phyloP scores from a whole-genome alignment of 2,888 invertebrate species.

The Netelia virgata region DNA sequence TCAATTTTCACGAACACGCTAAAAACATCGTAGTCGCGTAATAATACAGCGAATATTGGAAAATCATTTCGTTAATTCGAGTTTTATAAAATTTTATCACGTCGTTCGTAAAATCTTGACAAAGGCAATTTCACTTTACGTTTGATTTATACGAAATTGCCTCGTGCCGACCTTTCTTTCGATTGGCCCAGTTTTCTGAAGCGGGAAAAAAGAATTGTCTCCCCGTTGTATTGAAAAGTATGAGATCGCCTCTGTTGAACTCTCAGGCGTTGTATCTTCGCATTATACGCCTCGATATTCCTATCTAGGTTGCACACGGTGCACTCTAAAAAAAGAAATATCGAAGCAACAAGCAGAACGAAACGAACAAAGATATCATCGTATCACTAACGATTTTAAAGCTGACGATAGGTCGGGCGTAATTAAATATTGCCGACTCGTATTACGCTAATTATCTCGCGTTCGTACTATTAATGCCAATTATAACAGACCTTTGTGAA shows the following conservation, averaged over 20 bases:
- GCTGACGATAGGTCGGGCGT: background rate
- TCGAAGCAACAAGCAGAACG: background rate
- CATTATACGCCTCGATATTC: background rate
- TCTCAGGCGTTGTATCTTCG: background rate
- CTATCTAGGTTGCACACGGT: background rate
- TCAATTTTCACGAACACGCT: background rate
- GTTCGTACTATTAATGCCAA: background rate
- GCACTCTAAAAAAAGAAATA: background rate
- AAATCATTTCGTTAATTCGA: background rate
- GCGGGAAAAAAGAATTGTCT: background rate
- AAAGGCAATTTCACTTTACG: too few relatives aligned
- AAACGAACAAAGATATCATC: constrained; percentile 1
- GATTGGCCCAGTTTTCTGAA: background rate
- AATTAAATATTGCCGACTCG: background rate
- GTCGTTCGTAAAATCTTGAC: too few relatives aligned
- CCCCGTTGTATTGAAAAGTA: background rate
- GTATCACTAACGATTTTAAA: background rate
- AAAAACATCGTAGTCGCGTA: background rate
- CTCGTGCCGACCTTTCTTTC: background rate
- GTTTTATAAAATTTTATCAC: too few relatives aligned
- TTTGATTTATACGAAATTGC: too few relatives aligned
- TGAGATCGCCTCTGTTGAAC: background rate
- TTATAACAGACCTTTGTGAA: background rate
- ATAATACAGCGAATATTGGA: background rate
- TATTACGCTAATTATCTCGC: background rate